These are phyloP conservation scores for Oligia latruncula DNA, from an alignment of 2,888 invertebrate species.

Conservation along the genomic window DNA sequence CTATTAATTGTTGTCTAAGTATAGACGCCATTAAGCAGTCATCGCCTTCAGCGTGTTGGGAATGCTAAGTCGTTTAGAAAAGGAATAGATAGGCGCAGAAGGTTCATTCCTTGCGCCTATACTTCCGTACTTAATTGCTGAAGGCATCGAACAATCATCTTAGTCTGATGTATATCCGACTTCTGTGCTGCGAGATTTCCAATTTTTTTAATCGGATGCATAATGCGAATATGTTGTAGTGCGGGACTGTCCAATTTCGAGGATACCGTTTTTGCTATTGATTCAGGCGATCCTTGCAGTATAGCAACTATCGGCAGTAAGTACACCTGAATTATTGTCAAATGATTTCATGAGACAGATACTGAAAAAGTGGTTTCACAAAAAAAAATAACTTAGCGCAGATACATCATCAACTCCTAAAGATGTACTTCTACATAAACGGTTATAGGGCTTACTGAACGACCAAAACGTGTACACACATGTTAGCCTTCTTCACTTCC, in stretches of 20 bases:
- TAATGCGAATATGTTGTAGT: neutral
- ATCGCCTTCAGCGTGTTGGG: constrained; percentile 65
- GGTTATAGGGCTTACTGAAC: neutral
- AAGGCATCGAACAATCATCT: no score
- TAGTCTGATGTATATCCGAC: neutral
- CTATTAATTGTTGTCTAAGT: constrained; percentile 71
- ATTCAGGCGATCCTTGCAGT: neutral
- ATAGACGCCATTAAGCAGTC: constrained; percentile 71
- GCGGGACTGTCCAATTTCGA: neutral
- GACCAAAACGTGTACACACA: neutral
- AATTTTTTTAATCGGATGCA: neutral
- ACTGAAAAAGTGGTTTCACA: neutral
- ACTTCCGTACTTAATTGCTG: neutral
- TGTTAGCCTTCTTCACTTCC: constrained; percentile 41
- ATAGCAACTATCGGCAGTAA: neutral
- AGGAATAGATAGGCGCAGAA: constrained; percentile 34
- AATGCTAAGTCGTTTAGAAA: constrained; percentile 67
- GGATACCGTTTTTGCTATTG: neutral
- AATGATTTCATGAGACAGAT: neutral
- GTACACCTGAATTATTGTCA: neutral
- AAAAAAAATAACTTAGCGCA: neutral
- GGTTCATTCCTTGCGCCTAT: constrained; percentile 14
- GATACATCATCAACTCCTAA: neutral
- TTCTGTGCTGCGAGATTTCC: neutral
- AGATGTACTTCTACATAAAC: neutral